Evolutionary conservation across 1,140 invertebrate species (phyloP).

Genomic region (Nasonia vitripennis): DNA sequence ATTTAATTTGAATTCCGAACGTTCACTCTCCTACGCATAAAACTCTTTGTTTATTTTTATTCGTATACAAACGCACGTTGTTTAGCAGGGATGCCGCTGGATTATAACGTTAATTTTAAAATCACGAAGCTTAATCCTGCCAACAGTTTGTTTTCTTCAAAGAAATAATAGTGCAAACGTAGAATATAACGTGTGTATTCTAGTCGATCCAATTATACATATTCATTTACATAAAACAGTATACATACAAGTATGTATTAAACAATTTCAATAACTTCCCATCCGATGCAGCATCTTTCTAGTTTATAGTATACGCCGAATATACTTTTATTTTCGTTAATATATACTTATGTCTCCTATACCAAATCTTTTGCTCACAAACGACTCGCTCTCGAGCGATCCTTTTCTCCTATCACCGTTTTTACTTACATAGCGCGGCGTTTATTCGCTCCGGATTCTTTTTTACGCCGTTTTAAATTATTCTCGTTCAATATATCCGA

Average conservation of each 20-base stretch:
- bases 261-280: constrained; percentile 30
- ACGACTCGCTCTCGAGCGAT: constrained; percentile 20
- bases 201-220: constrained; percentile 50
- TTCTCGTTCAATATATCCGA: constrained; percentile 46
- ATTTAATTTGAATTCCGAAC: neutral
- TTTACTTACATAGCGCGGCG: constrained; percentile 21
- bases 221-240: constrained; percentile 53
- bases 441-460: constrained; percentile 30
- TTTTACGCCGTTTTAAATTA: constrained; percentile 42
- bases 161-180: constrained; percentile 29
- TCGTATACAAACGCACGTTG: constrained; percentile 44
- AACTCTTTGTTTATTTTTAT: constrained; percentile 20
- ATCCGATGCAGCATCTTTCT: constrained; percentile 24
- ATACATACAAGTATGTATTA: constrained; percentile 28
- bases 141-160: constrained; percentile 30
- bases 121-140: neutral
- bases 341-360: constrained; percentile 34
- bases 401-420: constrained; percentile 33
- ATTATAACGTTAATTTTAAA: neutral
- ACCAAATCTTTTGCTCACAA: constrained; percentile 20
- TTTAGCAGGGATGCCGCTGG: neutral
- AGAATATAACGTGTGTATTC: constrained; percentile 40
- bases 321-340: constrained; percentile 37
- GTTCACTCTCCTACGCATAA: neutral
- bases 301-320: constrained; percentile 53